A percentile compares a stretch with the other conserved stretches of the same genome.
phyloP scores from a whole-genome alignment of 2,113 vertebrate genomes.

The Tamias sibiricus region DNA sequence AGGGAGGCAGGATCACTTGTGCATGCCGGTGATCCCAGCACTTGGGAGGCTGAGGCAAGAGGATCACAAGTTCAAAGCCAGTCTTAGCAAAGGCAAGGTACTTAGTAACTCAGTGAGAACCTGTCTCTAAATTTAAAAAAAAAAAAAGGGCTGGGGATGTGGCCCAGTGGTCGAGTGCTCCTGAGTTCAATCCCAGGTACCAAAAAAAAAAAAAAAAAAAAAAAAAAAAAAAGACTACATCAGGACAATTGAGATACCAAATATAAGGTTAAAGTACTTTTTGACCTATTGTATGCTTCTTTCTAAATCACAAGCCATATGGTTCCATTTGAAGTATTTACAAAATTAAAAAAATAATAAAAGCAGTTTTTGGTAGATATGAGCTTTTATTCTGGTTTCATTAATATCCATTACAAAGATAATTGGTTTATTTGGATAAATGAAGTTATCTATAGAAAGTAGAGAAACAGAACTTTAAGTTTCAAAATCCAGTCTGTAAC shows the following conservation, averaged over 20 bases:
- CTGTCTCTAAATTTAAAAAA: too few species aligned
- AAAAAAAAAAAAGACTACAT: too few species aligned
- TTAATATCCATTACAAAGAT: conserved; percentile 71
- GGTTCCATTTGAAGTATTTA: conserved; percentile 58
- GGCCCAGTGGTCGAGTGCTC: too few species aligned
- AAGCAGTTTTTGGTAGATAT: conserved; percentile 51
- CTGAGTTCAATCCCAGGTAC: too few species aligned
- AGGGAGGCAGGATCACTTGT: too few species aligned
- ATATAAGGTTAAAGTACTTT: background rate
- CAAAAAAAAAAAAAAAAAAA: too few species aligned
- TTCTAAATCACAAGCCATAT: conserved; percentile 52
- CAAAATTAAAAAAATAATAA: conserved; percentile 72
- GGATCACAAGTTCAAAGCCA: too few species aligned
- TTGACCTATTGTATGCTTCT: background rate
- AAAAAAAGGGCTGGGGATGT: too few species aligned
- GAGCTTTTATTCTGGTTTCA: conserved; percentile 74
- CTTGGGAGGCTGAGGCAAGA: too few species aligned
- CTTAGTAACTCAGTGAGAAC: too few species aligned
- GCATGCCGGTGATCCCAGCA: too few species aligned
- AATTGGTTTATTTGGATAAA: conserved; percentile 68
- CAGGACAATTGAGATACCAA: background rate
- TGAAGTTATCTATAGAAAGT: conserved; percentile 50
- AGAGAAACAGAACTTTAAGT: conserved; percentile 12
- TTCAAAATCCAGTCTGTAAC: conserved; percentile 59
- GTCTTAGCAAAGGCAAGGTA: too few species aligned